Evolutionary conservation across 2,113 vertebrate species (phyloP), one percentile per base, ranked within the genome.

Genomic region (Thryonomys swinderianus): DNA sequence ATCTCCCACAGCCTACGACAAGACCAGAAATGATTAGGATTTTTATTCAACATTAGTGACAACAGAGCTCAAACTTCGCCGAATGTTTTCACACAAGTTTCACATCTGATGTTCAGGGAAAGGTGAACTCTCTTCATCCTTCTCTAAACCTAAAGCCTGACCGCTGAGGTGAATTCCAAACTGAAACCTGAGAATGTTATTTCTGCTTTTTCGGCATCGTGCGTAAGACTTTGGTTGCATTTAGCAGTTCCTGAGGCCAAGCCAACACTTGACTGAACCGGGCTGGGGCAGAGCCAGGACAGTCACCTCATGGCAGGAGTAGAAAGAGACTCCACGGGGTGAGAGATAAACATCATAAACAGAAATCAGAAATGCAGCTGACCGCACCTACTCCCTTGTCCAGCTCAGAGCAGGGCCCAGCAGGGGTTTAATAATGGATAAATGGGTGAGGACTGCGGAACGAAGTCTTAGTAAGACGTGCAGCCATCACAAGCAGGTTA

Each of bases 31-130:
- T 78, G 4, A 83, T 10, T 27, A 61, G 61, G 61, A 25, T 57
- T 91, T 76, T 88, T 42, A 86, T 83, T 80, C 53, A 78, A 88
- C 27, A 86, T 76, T 13, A 89, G n/a, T 74, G 89, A 84, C 20
- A 88, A 67, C 23, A 78, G 17, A 88, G 51, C 16, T 67, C 42
- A 91, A 78, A 93, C 5, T 37, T 73, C 12, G 23, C 61, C 2
- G 1, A 79, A 85, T 42, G 78, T 82, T 86, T 67, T 88, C 78
- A 71, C 51, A 12, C 9, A 87, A 84, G 42, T 57, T 86, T 91
- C 80, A 37, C 6, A 85, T 82, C 62, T 51, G 37, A 81, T 23
- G 45, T 97, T 82, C 48, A 91, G 20, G 69, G 67, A 85, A 85
- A 88, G 16, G 20, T 51, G 74, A 53, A 67, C 18, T 94, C 79